Percentiles rank a stretch among this genome's conserved stretches.
Evolutionary conservation across 2,797 vertebrate genomes (phyloP).

Genomic region (Halcyon badia): DNA sequence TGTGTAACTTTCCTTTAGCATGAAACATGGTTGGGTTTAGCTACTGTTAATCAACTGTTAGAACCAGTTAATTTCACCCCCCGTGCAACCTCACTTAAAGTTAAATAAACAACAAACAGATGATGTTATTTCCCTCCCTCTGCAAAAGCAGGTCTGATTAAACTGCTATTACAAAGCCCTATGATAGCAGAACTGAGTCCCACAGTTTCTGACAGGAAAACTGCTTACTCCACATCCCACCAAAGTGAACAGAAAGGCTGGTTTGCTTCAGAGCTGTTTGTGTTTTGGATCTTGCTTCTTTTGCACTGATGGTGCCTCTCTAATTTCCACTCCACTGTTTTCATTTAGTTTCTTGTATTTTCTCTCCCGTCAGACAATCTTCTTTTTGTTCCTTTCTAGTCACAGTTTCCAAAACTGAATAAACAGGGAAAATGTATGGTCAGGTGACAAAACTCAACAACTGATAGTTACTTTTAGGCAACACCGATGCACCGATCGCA

Average conservation of each 20-base stretch:
- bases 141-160: background rate
- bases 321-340: background rate
- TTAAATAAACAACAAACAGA: background rate
- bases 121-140: background rate
- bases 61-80: background rate
- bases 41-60: conserved; percentile 24
- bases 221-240: background rate
- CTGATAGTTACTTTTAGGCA: background rate
- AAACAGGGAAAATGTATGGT: background rate
- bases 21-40: background rate
- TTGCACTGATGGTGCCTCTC: background rate
- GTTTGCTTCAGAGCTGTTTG: background rate
- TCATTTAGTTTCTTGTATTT: background rate
- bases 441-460: background rate
- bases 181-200: fast-evolving
- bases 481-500: background rate
- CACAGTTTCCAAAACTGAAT: background rate
- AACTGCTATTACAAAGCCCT: background rate
- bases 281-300: background rate
- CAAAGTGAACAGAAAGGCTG: background rate
- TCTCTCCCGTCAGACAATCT: background rate
- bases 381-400: background rate
- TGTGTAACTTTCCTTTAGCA: conserved; percentile 37
- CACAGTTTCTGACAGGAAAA: background rate
- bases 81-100: background rate